phyloP scores from a whole-genome alignment of 2,888 invertebrate genomes.

The Acanthosepion esculentum region DNA sequence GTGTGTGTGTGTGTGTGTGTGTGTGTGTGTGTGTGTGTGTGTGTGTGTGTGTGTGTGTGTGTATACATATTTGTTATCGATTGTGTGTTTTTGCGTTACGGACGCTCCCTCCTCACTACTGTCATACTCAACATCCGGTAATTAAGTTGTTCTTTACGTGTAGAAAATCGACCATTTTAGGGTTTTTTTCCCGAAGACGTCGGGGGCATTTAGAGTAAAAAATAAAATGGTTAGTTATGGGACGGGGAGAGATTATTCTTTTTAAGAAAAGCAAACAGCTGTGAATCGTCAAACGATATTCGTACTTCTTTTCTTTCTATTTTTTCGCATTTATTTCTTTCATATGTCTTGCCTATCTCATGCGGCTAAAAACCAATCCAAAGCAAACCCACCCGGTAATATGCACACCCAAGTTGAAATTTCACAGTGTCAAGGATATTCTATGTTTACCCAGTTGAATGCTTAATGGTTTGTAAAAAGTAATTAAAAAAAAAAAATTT shows the following conservation, averaged over 20 bases:
- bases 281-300: not conserved
- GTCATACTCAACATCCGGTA: not conserved
- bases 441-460: not conserved
- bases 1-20: no score
- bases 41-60: no score
- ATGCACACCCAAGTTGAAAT: not conserved
- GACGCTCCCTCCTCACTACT: not conserved
- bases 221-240: not conserved
- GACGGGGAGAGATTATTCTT: not conserved
- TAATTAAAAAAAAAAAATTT: not conserved
- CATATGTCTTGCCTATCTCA: not conserved
- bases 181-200: no score
- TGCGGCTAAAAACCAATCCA: not conserved
- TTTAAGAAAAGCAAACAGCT: conserved; percentile 5
- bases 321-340: not conserved
- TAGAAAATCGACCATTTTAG: not conserved
- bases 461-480: not conserved
- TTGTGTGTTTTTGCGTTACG: not conserved
- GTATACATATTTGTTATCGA: not conserved
- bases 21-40: no score
- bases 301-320: not conserved
- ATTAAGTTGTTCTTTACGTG: not conserved
- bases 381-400: not conserved
- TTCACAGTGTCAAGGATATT: not conserved
- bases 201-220: no score